These are phyloP conservation scores for Serranus cabrilla DNA, from an alignment of 2,797 vertebrate genomes.

Conservation along the genomic window DNA sequence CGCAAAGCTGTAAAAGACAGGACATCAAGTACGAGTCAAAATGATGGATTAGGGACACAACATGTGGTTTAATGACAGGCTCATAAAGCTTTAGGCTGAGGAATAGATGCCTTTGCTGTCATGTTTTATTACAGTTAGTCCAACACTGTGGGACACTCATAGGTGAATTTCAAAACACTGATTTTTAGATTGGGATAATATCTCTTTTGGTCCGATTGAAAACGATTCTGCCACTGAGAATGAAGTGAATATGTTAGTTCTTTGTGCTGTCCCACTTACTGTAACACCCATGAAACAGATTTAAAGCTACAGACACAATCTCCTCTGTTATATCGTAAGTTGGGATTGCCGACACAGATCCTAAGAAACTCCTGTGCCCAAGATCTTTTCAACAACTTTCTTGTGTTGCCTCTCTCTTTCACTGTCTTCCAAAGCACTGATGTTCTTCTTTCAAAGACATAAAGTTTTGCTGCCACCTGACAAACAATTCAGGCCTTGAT, in stretches of 20 bases:
- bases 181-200: constrained; percentile 8
- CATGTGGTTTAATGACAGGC: background rate
- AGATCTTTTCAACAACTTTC: constrained; percentile 13
- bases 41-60: constrained; percentile 8
- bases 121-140: constrained; percentile 4
- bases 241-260: background rate
- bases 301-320: background rate
- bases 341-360: constrained; percentile 8
- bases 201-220: background rate
- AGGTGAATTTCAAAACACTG: constrained; percentile 14
- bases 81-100: constrained; percentile 20
- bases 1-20: background rate
- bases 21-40: constrained; percentile 2
- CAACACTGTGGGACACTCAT: background rate
- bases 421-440: constrained; percentile 39
- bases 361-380: background rate
- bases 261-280: background rate
- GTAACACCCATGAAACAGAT: constrained; percentile 2
- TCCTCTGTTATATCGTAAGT: background rate
- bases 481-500: constrained; percentile 54
- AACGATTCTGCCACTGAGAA: constrained; percentile 1
- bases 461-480: constrained; percentile 55
- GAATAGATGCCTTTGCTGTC: constrained; percentile 10
- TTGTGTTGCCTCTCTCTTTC: constrained; percentile 38
- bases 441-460: constrained; percentile 43